Conservation (phyloP, 2,888 invertebrate species). For the Herminia tarsipennalis region DNA sequence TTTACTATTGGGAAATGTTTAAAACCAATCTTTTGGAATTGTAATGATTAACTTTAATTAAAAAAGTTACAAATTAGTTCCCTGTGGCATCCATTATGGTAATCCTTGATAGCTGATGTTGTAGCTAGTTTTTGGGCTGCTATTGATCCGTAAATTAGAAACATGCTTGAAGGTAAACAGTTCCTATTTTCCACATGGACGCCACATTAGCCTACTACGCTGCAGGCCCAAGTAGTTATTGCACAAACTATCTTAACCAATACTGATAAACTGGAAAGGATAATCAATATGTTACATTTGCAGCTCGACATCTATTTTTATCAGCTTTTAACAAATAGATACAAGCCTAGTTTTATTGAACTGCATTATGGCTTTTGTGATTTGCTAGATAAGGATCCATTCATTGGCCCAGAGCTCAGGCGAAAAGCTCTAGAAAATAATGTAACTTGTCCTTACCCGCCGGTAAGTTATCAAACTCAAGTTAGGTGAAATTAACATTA, state of each 20-base stretch:
- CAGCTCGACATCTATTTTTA: conserved; percentile 4
- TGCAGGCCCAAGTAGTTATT: too few species aligned
- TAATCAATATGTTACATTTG: neutral
- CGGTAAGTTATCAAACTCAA: too few species aligned
- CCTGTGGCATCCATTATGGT: too few species aligned
- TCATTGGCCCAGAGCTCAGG: neutral
- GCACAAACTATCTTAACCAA: too few species aligned
- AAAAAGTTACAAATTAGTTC: too few species aligned
- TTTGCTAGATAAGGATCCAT: conserved; percentile 1
- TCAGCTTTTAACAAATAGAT: neutral
- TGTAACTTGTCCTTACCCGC: conserved; percentile 3
- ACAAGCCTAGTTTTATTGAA: conserved; percentile 7
- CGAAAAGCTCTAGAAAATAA: neutral
- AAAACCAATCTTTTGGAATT: neutral
- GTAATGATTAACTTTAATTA: too few species aligned
- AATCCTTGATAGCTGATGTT: too few species aligned
- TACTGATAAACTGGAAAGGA: too few species aligned
- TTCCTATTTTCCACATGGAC: neutral
- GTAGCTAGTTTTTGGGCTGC: neutral
- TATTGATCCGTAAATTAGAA: neutral
- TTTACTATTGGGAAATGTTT: neutral
- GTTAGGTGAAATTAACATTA: too few species aligned
- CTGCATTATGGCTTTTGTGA: conserved; percentile 6
- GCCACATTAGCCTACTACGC: neutral
- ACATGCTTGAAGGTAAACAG: neutral